Base-by-base conservation (phyloP, 2,113 vertebrate species). In the Hyperopisus bebe region DNA sequence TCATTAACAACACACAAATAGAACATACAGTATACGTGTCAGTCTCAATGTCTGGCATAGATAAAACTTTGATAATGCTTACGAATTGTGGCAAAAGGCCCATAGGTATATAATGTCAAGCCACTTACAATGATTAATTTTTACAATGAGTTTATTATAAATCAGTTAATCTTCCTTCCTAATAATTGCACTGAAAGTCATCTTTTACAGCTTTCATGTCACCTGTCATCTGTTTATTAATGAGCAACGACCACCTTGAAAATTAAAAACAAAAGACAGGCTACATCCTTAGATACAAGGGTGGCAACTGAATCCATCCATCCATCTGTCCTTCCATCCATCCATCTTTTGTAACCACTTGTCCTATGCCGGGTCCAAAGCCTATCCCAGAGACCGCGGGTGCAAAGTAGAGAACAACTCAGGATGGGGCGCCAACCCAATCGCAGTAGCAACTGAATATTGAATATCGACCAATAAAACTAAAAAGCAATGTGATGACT, bases 401-500 rank as follows among this genome's bases (percentile, higher is more conserved):
- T 9, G 55, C 24, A 70, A 70, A 27, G 3, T 11, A 31, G 27
- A 0, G 27, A 31, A 70, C 27, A 31, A 31, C 62, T n/a, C 58
- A 66, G 7, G 24, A 27, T 9, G 24, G 8, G 58, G 24, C 0
- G 24, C 24, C 58, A 0, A 66, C 58, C 62, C 62, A 70, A 70
- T 31, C n/a, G 3, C 35, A 77, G 24, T 19, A 35, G 3, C 44
- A 17, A 35, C 35, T 80, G 88, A 88, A 46, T 84, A 44, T 82
- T 44, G 77, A 82, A 82, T 44, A 89, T 83, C 8, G 77, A 58
- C 88, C 77, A 89, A 47, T 83, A 48, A 53, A 46, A 7, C 10
- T n/a, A 35, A 55, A 24, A 39, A 46, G 51, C 53, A 53, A 82
- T 91, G 92, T 92, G 91, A 91, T 94, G 93, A 94, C 58, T 94